Conservation (phyloP, 2,113 vertebrate genomes). For the Ailurus styani region DNA sequence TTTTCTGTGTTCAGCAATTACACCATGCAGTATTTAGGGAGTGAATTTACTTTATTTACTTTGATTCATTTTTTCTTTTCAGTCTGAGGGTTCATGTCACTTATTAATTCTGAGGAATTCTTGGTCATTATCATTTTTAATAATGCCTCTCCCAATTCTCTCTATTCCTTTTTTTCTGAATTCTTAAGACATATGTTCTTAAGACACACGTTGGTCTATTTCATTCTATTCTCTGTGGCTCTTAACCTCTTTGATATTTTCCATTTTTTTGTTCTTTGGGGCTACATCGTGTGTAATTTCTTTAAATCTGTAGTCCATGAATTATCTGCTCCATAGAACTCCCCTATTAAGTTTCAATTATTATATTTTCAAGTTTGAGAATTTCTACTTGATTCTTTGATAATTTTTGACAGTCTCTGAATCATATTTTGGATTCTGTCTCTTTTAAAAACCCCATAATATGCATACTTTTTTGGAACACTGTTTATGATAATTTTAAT, state of each 20-base stretch:
- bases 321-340: background rate
- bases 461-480: background rate
- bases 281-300: background rate
- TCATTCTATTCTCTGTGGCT: background rate
- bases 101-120: background rate
- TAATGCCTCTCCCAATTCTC: background rate
- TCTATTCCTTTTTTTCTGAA: background rate
- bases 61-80: background rate
- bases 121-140: background rate
- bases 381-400: background rate
- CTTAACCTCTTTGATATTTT: background rate
- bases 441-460: background rate
- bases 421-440: background rate
- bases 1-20: background rate
- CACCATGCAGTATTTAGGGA: background rate
- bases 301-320: background rate
- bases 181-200: background rate
- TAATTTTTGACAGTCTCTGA: background rate
- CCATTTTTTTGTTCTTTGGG: background rate
- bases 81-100: background rate
- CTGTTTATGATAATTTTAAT: background rate
- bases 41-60: background rate
- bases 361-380: background rate
- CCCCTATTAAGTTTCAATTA: background rate
- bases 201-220: background rate